These are phyloP conservation scores for Melanotaenia maccullochi DNA, from an alignment of 2,797 vertebrate genomes.

Conservation along the genomic window DNA sequence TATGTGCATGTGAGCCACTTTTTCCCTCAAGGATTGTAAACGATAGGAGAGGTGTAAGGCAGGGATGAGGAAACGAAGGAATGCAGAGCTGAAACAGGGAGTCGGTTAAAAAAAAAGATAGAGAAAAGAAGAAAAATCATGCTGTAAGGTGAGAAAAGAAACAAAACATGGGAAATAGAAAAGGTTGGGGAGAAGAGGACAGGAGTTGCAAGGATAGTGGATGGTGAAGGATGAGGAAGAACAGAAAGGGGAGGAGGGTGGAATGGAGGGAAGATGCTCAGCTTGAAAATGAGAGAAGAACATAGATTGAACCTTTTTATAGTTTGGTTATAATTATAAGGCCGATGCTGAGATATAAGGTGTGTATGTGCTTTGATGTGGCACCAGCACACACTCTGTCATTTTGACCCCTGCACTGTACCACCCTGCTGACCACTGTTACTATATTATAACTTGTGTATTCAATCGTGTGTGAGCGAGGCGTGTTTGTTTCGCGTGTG, in stretches of 20 bases:
- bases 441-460: conserved; percentile 49
- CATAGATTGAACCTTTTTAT: conserved; percentile 37
- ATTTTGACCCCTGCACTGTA: conserved; percentile 66
- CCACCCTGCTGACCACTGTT: conserved; percentile 59
- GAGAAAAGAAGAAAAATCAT: background rate
- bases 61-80: background rate
- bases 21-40: background rate
- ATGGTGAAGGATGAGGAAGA: background rate
- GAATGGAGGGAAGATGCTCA: conserved; percentile 5
- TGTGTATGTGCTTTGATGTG: conserved; percentile 70
- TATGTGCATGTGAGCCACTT: background rate
- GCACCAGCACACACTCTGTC: conserved; percentile 63
- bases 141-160: background rate
- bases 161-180: background rate
- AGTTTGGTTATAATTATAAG: conserved; percentile 59
- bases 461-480: conserved; percentile 26
- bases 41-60: background rate
- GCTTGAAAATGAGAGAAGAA: conserved; percentile 15
- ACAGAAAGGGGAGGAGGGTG: background rate
- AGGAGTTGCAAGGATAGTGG: background rate
- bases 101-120: background rate
- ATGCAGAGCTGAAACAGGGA: background rate
- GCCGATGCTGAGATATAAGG: conserved; percentile 55
- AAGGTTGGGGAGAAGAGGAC: background rate
- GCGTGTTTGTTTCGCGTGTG: conserved; percentile 72